Evolutionary conservation across 2,797 vertebrate species (phyloP), one percentile per base, ranked within the genome.

Genomic region (Danio choprae): DNA sequence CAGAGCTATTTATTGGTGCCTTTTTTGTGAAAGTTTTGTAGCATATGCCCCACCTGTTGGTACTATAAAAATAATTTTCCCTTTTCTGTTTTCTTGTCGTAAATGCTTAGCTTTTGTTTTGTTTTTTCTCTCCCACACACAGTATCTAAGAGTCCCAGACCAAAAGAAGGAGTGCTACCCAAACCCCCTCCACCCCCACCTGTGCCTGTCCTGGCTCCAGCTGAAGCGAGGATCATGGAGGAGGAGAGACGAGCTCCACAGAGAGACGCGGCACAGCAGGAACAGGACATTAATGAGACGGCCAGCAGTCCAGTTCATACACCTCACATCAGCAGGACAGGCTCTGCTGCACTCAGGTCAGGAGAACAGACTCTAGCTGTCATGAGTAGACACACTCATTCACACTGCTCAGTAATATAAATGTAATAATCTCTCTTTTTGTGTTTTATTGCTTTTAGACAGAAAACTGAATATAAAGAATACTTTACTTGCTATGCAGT

Each of bases 341-440:
- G 77, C 36, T 77, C 79, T 51, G 18, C 77, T 11, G 5, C 20
- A 2, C 40, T 64, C 73, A 86, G 88, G 87, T 89, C 71, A 84
- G 86, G 46, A 55, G 58, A 63, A 22, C 9, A 71, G 50, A 63
- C 63, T 20, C 36, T 16, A 59, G 58, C 56, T 15, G 22, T 29
- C 10, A 6, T 13, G 5, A 22, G 18, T 36, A 7, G 29, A 48
- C 40, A 50, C 16, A 38, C 13, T 2, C 43, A 7, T 13, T 36
- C 51, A 36, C 41, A n/a, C 20, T 5, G n/a, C 29, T 29, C 29
- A 74, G 6, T 48, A 60, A n/a, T 50, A 15, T 29, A 60, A 59
- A 36, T 20, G 2, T 0, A 62, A 43, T 46, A 3, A 36, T 46
- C 29, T 29, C 29, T 29, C 29, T 29, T 29, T 29, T 29, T 29